Percentiles rank a stretch among this genome's conserved stretches.
Evolutionary conservation across 2,797 vertebrate genomes (phyloP).

Genomic region (Melanotaenia nigrans): DNA sequence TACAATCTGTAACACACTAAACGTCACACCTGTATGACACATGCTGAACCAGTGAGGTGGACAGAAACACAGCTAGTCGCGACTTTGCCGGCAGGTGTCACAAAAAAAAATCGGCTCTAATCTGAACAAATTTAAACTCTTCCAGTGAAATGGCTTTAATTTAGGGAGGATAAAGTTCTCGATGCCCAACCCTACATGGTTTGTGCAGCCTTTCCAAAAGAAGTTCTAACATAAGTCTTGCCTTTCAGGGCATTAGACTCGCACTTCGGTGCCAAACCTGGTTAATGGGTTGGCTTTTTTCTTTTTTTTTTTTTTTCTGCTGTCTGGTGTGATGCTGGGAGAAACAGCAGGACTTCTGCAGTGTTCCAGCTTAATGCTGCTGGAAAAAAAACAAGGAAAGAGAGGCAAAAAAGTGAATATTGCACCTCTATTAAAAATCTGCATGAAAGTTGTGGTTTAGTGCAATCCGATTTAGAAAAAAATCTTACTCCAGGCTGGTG

Average conservation of each 20-base stretch:
- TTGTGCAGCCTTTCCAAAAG: constrained; percentile 22
- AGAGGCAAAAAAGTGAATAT: constrained; percentile 45
- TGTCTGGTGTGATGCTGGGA: constrained; percentile 92
- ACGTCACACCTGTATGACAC: background rate
- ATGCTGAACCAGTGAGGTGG: background rate
- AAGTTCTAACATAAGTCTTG: constrained; percentile 24
- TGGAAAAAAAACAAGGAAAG: constrained; percentile 60
- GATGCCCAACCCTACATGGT: constrained; percentile 58
- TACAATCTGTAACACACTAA: background rate
- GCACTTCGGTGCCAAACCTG: constrained; percentile 43
- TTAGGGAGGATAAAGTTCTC: constrained; percentile 2
- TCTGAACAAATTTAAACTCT: background rate
- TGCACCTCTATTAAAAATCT: constrained; percentile 75
- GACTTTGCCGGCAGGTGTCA: background rate
- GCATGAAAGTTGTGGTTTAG: constrained; percentile 89
- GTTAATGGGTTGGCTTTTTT: constrained; percentile 53
- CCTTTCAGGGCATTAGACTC: constrained; percentile 39
- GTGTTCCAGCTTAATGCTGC: constrained; percentile 80
- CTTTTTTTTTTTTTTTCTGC: constrained; percentile 74
- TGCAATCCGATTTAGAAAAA: constrained; percentile 78
- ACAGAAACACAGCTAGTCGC: background rate
- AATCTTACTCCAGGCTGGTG: constrained; percentile 72
- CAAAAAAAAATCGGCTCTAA: background rate
- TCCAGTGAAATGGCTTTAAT: background rate
- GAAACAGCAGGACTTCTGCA: constrained; percentile 94